Evolutionary conservation across 2,888 invertebrate genomes (phyloP).

Genomic region (Diaprepes abbreviatus): DNA sequence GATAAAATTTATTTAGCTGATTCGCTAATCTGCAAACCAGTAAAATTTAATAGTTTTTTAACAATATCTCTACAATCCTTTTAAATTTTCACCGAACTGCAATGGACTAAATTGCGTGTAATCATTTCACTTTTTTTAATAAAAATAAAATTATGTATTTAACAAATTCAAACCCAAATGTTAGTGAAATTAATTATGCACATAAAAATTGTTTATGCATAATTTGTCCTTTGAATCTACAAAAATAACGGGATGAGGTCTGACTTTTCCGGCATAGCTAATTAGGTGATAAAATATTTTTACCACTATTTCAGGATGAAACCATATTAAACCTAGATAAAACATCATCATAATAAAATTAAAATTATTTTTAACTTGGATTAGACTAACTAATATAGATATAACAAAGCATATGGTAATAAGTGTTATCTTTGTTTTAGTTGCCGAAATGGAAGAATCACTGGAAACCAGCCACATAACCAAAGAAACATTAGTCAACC

Average conservation of each 20-base stretch:
- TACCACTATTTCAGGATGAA: not conserved
- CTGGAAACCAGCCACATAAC: conserved; percentile 52
- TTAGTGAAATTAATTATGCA: no score
- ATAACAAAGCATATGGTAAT: conserved; percentile 8
- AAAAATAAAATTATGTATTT: no score
- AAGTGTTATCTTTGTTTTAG: conserved; percentile 57
- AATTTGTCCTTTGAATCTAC: not conserved
- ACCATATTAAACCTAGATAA: not conserved
- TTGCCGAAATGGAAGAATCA: conserved; percentile 63
- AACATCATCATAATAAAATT: conserved; percentile 3
- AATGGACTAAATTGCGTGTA: no score
- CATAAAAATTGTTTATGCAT: not conserved
- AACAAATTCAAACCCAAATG: no score
- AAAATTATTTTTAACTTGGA: not conserved
- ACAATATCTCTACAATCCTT: no score
- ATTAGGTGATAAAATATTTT: conserved; percentile 3
- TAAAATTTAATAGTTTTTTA: no score
- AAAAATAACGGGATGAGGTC: not conserved
- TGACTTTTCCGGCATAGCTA: not conserved
- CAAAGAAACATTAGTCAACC: conserved; percentile 45
- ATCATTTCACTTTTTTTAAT: no score
- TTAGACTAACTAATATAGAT: not conserved
- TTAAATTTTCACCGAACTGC: no score
- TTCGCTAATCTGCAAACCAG: no score
- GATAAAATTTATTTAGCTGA: no score